These are phyloP conservation scores for Trachymyrmex cornetzi DNA, from an alignment of 1,140 invertebrate genomes.

Conservation along the genomic window DNA sequence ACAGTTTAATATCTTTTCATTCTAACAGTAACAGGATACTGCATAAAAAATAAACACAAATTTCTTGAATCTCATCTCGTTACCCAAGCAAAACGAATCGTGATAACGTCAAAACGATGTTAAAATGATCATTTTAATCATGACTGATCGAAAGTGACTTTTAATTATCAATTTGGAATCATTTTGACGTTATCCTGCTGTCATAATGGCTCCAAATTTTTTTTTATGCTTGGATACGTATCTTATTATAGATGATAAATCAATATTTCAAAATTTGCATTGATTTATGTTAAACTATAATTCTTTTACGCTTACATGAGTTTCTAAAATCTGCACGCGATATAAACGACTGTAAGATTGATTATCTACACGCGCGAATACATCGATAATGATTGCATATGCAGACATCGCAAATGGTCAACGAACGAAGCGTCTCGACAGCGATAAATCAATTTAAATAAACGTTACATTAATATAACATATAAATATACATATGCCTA, in stretches of 20 bases:
- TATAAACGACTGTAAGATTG: not conserved
- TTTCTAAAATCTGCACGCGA: not conserved
- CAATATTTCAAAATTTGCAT: not conserved
- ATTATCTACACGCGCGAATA: not conserved
- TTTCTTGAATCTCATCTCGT: not conserved
- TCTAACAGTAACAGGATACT: not conserved
- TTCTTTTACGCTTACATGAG: not conserved
- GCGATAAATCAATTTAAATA: conserved; percentile 21
- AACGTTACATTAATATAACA: conserved; percentile 24
- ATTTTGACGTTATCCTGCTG: too few relatives aligned
- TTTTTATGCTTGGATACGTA: too few relatives aligned
- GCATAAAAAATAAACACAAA: not conserved
- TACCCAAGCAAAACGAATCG: too few relatives aligned
- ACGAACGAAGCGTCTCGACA: not conserved
- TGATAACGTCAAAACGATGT: too few relatives aligned
- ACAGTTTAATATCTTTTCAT: not conserved
- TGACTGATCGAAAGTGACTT: too few relatives aligned
- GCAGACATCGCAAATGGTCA: not conserved
- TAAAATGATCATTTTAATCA: too few relatives aligned
- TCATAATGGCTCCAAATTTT: too few relatives aligned
- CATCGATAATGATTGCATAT: not conserved
- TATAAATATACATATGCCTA: not conserved
- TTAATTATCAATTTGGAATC: too few relatives aligned
- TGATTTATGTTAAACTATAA: not conserved
- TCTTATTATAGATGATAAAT: too few relatives aligned